These are phyloP conservation scores for Agrilus mali DNA, from an alignment of 2,888 invertebrate species.

Conservation along the genomic window DNA sequence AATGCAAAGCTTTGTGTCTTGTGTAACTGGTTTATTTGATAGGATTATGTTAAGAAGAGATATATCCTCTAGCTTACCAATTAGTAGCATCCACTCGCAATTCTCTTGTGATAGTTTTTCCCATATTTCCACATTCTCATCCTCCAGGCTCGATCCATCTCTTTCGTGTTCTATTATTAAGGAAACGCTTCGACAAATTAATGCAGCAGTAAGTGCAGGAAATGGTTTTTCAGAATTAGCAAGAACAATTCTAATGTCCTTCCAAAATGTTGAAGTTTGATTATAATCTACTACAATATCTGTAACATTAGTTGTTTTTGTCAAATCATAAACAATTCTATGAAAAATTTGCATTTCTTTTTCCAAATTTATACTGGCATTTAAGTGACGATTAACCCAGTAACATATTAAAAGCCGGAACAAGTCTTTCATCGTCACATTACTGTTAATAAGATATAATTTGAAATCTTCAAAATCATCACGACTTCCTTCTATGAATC, in stretches of 20 bases:
- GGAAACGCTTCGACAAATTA: constrained; percentile 69
- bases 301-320: constrained; percentile 45
- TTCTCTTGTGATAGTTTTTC: constrained; percentile 75
- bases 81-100: constrained; percentile 75
- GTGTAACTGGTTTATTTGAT: constrained; percentile 36
- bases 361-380: constrained; percentile 32
- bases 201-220: constrained; percentile 67
- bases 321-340: constrained; percentile 49
- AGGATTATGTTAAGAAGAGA: constrained; percentile 64
- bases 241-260: constrained; percentile 56
- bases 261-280: constrained; percentile 73
- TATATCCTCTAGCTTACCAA: constrained; percentile 81
- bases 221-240: constrained; percentile 62
- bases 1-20: constrained; percentile 24
- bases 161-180: constrained; percentile 36
- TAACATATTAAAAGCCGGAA: constrained; percentile 58
- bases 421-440: constrained; percentile 50
- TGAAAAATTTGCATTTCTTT: constrained; percentile 58
- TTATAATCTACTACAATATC: constrained; percentile 52
- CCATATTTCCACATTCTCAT: constrained; percentile 46
- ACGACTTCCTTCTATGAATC: constrained; percentile 21
- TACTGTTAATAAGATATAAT: constrained; percentile 23
- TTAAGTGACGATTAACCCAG: constrained; percentile 53
- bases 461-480: constrained; percentile 20
- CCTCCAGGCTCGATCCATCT: constrained; percentile 27